Conservation (phyloP, 2,888 invertebrate genomes). For the Allophyes oxyacanthae region DNA sequence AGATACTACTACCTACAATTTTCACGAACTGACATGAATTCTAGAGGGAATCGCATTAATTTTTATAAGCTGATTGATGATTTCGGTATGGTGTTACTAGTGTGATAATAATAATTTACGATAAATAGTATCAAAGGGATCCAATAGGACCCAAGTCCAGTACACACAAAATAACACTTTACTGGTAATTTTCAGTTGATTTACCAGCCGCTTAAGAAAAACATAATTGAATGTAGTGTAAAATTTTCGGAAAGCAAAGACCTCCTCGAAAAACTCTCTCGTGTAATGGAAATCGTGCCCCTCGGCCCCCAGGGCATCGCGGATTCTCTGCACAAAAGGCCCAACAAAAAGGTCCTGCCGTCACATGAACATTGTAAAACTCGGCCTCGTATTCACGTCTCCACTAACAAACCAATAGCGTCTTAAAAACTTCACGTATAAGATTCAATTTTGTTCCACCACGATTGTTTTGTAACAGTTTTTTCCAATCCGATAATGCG, state of each 20-base stretch:
- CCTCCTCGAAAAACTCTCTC: constrained; percentile 80
- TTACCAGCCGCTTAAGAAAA: constrained; percentile 37
- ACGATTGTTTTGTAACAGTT: constrained; percentile 81
- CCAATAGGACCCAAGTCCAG: too few species aligned
- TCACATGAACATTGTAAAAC: constrained; percentile 89
- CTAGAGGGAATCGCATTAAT: too few species aligned
- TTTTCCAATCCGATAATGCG: constrained; percentile 89
- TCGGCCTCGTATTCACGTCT: constrained; percentile 78
- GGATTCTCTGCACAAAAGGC: constrained; percentile 86
- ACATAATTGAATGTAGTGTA: constrained; percentile 69
- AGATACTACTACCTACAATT: too few species aligned
- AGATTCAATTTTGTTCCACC: constrained; percentile 67
- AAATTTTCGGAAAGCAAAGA: constrained; percentile 77
- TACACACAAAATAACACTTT: too few species aligned
- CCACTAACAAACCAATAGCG: constrained; percentile 68
- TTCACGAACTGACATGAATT: too few species aligned
- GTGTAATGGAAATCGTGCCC: constrained; percentile 88
- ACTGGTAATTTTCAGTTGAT: constrained; percentile 12
- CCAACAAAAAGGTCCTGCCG: constrained; percentile 87
- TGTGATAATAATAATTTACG: too few species aligned
- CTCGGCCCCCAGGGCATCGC: constrained; percentile 83
- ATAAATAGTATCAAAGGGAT: too few species aligned
- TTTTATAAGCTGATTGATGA: too few species aligned
- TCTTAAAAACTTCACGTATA: constrained; percentile 64
- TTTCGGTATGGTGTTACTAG: too few species aligned